Percentiles rank a stretch among this genome's conserved stretches.
phyloP scores from a whole-genome alignment of 2,797 vertebrate genomes.

The Urophycis tenuis region DNA sequence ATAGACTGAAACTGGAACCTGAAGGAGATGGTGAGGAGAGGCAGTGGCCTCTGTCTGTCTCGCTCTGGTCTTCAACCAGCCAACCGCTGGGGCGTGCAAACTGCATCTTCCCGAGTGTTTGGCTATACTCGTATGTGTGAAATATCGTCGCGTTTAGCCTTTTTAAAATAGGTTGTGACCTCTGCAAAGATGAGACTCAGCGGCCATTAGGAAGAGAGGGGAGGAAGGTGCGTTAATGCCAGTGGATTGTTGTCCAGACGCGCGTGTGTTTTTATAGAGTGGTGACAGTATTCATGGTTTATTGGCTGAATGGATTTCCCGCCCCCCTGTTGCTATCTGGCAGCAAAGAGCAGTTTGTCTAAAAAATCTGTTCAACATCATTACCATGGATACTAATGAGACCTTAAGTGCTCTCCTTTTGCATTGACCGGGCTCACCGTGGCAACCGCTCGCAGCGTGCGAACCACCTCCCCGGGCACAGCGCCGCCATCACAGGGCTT shows the following conservation, averaged over 20 bases:
- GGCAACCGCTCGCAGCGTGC: too few species aligned
- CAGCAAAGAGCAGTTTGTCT: background rate
- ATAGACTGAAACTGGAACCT: slow-evolving; percentile 69
- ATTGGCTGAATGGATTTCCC: too few species aligned
- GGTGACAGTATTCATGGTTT: too few species aligned
- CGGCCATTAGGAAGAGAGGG: background rate
- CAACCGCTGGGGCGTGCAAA: slow-evolving; percentile 29
- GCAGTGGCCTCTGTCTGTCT: slow-evolving; percentile 29
- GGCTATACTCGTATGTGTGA: background rate
- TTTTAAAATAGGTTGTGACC: slow-evolving; percentile 21
- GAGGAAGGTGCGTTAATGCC: background rate
- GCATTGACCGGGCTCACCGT: too few species aligned
- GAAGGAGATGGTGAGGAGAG: slow-evolving; percentile 55
- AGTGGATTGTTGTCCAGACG: background rate
- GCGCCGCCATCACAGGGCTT: background rate
- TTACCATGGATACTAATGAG: background rate
- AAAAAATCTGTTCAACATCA: background rate
- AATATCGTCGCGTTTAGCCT: background rate
- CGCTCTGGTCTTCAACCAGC: slow-evolving; percentile 15
- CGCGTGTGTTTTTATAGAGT: background rate
- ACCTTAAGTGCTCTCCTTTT: background rate
- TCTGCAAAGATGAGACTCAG: background rate
- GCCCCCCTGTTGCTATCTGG: too few species aligned
- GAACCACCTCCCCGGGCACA: too few species aligned
- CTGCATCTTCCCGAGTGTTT: background rate